Base-by-base conservation (phyloP, 2,888 invertebrate species). In the Philereme transversata region DNA sequence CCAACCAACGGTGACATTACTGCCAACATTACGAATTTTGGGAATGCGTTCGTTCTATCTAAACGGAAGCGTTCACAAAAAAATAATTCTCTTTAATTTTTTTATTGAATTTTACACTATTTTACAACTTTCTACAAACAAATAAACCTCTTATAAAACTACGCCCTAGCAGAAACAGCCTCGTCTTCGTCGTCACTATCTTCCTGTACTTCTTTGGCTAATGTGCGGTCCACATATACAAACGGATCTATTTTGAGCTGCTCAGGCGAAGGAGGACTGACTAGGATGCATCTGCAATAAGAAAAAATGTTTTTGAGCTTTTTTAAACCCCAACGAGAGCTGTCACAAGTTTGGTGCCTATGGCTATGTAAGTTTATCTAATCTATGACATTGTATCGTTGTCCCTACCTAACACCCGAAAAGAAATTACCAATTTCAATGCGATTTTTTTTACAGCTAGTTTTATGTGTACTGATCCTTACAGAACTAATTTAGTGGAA, bases 221-320 rank as follows among this genome's bases (percentile, higher is more conserved):
- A 57, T 6, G 81, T 83, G 36, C 82, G 79, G 3, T 87, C 87
- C 0, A 94, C 88, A 68, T 90, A 90, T 0, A 90, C 77, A 68
- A 94, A 94, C 4, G 94, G 94, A 82, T 96, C 94, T 33, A 97
- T 92, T 84, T 95, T 96, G 0, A 97, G 86, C 69, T 87, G 93
- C 79, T 96, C 97, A 35, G 81, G 74, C 5, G 95, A 94, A 4
- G 95, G 95, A 0, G 94, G 94, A 74, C 95, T 94, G 62, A 87
- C 86, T 51, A 96, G 77, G 6, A 94, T 74, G 67, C 95, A 95
- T 71, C 96, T 96, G 81, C 7, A 77, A 71, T 34, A 69, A 48
- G 64, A 60, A 35, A 46, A 22, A 22, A 22, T 22, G 22, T 22
- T 22, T 22, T 22, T 22, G 3, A 22, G 3, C 22, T 22, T 22